These are phyloP conservation scores for Actinia tenebrosa DNA, from an alignment of 64 coral and sea anemone species.

Conservation along the genomic window DNA sequence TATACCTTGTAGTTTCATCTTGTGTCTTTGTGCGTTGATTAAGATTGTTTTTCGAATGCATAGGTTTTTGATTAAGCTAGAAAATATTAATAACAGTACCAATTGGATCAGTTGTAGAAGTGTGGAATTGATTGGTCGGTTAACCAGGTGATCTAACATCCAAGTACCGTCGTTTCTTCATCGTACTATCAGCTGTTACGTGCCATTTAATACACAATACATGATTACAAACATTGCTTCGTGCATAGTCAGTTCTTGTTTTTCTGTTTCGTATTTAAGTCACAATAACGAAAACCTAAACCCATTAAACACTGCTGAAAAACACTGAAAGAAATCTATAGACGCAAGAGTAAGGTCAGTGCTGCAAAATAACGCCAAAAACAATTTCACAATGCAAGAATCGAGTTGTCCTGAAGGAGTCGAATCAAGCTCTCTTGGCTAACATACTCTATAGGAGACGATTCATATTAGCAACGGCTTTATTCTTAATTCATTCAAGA, in stretches of 20 bases:
- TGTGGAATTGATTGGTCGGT: neutral
- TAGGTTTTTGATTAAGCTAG: neutral
- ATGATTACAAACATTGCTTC: neutral
- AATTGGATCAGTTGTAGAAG: constrained; percentile 2
- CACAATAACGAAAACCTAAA: neutral
- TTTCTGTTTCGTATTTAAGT: neutral
- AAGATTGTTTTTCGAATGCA: neutral
- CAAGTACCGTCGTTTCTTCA: neutral
- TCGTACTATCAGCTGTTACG: neutral
- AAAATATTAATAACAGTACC: neutral
- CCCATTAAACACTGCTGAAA: neutral
- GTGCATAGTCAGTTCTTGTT: neutral
- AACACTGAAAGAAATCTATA: neutral
- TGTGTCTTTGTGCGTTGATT: neutral
- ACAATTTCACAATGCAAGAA: neutral
- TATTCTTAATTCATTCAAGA: neutral
- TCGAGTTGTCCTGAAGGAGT: neutral
- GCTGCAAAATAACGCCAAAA: neutral
- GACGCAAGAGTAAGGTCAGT: neutral
- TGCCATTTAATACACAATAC: neutral
- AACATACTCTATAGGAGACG: neutral
- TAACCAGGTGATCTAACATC: neutral
- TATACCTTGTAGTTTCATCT: neutral
- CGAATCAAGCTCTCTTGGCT: neutral
- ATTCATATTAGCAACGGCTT: neutral